Conservation (phyloP, 2,113 vertebrate genomes). For the Pseudorasbora parva region DNA sequence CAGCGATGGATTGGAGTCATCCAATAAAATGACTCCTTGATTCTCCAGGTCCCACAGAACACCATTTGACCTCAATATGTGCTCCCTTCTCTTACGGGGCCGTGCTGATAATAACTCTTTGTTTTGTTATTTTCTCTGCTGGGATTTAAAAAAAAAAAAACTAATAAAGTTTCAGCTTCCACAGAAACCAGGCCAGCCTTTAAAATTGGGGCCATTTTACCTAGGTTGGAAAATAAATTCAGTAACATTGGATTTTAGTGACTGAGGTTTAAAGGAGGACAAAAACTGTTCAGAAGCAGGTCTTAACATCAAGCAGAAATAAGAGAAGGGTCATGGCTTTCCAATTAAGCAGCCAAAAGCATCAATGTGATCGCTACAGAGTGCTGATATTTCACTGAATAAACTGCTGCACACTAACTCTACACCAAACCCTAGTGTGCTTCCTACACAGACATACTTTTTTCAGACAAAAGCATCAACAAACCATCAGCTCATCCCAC, state of each 20-base stretch:
- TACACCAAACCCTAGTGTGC: not conserved
- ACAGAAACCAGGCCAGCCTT: constrained; percentile 32
- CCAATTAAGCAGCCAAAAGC: constrained; percentile 12
- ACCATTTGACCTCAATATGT: constrained; percentile 36
- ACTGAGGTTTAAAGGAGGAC: constrained; percentile 6
- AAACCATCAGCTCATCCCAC: not conserved
- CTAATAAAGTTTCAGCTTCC: constrained; percentile 2
- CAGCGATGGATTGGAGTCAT: constrained; percentile 28
- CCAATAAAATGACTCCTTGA: constrained; percentile 28
- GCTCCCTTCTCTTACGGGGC: constrained; percentile 18
- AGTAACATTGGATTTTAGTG: not conserved
- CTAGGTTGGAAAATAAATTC: constrained; percentile 11
- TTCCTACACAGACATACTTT: not conserved
- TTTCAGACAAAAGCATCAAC: not conserved
- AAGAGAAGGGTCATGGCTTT: not conserved
- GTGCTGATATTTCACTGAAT: not conserved
- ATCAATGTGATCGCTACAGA: not conserved
- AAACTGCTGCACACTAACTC: not conserved
- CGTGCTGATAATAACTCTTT: constrained; percentile 17
- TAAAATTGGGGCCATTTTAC: constrained; percentile 2
- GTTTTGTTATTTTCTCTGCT: constrained; percentile 31
- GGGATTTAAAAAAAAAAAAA: not conserved
- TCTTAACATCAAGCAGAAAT: not conserved
- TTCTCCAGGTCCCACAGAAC: constrained; percentile 32
- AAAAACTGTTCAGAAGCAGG: not conserved